Percentiles rank a stretch among this genome's conserved stretches.
Conservation (phyloP, 2,113 vertebrate species). For the Melanostigma gelatinosum region DNA sequence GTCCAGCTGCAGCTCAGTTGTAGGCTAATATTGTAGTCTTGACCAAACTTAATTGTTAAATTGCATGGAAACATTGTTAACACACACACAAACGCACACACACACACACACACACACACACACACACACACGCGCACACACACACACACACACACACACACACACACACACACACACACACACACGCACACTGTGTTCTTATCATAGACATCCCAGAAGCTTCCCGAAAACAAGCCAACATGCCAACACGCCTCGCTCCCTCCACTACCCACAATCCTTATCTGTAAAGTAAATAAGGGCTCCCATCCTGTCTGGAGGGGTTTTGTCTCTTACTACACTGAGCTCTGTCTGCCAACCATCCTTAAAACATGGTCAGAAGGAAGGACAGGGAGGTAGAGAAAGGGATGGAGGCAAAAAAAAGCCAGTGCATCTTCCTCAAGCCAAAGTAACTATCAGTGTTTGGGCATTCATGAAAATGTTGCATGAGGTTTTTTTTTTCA, state of each 20-base stretch:
- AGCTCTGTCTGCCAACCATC: slow-evolving; percentile 47
- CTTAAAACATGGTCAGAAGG: slow-evolving; percentile 22
- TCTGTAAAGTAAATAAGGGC: slow-evolving; percentile 74
- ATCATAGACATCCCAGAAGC: slow-evolving; percentile 71
- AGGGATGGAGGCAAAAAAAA: slow-evolving; percentile 14
- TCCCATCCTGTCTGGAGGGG: slow-evolving; percentile 64
- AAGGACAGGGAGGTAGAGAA: slow-evolving; percentile 18
- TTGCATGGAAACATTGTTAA: neutral
- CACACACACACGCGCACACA: neutral
- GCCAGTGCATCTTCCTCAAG: slow-evolving; percentile 17
- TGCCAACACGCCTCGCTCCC: slow-evolving; percentile 51
- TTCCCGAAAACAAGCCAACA: slow-evolving; percentile 69
- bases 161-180: neutral
- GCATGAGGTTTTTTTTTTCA: slow-evolving; percentile 11
- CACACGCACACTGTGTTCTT: slow-evolving; percentile 55
- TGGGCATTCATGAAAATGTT: slow-evolving; percentile 17
- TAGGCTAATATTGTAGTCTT: neutral
- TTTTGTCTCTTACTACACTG: slow-evolving; percentile 56
- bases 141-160: neutral
- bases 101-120: neutral
- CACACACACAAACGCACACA: neutral
- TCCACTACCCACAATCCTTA: slow-evolving; percentile 68
- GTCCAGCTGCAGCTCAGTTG: neutral
- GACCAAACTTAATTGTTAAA: neutral
- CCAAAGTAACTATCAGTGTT: slow-evolving; percentile 24